Percentiles rank a stretch among this genome's conserved stretches.
phyloP scores from a whole-genome alignment of 2,888 invertebrate genomes.

The Watsonalla cultraria region DNA sequence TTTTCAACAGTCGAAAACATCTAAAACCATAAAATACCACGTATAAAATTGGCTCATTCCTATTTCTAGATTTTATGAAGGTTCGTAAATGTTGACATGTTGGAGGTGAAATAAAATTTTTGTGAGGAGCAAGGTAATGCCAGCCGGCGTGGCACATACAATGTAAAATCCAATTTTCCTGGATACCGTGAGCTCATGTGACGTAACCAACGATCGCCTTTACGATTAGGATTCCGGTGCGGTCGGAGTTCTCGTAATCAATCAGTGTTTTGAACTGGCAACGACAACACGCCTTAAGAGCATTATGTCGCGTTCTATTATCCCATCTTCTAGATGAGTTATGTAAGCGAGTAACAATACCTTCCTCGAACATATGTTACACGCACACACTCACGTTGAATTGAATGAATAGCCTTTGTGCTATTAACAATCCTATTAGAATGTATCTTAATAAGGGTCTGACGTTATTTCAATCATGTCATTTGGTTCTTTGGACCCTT shows the following conservation, averaged over 20 bases:
- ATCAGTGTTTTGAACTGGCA: conserved; percentile 32
- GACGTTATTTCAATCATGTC: no score
- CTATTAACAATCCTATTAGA: not conserved
- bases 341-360: not conserved
- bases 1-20: conserved; percentile 5
- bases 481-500: not conserved
- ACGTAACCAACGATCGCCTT: conserved; percentile 34
- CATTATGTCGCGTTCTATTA: conserved; percentile 26
- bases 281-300: conserved; percentile 20
- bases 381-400: not conserved
- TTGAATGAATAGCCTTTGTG: not conserved
- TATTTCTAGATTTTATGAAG: conserved; percentile 40
- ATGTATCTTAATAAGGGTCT: not conserved
- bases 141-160: conserved; percentile 36
- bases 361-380: not conserved
- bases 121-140: conserved; percentile 36
- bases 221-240: conserved; percentile 30
- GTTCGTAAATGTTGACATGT: conserved; percentile 42
- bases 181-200: conserved; percentile 25
- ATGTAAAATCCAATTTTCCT: conserved; percentile 54
- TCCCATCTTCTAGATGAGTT: conserved; percentile 9
- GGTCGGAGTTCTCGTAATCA: conserved; percentile 41
- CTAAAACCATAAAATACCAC: not conserved
- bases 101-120: conserved; percentile 41
- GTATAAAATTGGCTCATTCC: conserved; percentile 27